Evolutionary conservation across 2,888 invertebrate genomes (phyloP).

Genomic region (Diabrotica balteata): DNA sequence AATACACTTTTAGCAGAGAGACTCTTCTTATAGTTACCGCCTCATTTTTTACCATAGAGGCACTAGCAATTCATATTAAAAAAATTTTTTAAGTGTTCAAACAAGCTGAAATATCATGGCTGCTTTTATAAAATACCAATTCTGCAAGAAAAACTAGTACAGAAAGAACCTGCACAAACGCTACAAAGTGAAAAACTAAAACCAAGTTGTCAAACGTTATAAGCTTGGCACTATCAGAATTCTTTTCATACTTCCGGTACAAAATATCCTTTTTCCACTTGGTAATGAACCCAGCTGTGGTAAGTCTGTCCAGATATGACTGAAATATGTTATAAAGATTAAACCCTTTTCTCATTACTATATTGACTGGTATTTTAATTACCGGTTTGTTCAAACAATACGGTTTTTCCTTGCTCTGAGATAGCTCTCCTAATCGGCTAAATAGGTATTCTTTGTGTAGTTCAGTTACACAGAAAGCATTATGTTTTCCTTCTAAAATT

Average conservation of each 20-base stretch:
- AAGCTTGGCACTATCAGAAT: too few species aligned
- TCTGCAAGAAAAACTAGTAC: too few species aligned
- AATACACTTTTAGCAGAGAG: too few species aligned
- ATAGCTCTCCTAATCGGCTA: slow-evolving; percentile 43
- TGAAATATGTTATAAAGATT: slow-evolving; percentile 48
- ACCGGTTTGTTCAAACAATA: slow-evolving; percentile 48
- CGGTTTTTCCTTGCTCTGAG: slow-evolving; percentile 41
- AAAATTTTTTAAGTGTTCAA: too few species aligned
- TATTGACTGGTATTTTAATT: slow-evolving; percentile 51
- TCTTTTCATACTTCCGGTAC: slow-evolving; percentile 11
- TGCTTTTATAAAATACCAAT: too few species aligned
- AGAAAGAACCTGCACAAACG: too few species aligned
- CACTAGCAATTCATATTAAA: too few species aligned
- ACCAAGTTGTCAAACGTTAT: too few species aligned
- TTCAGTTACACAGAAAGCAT: slow-evolving; percentile 47
- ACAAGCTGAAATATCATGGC: too few species aligned
- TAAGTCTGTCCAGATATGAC: slow-evolving; percentile 45
- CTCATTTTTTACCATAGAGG: too few species aligned
- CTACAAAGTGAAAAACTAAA: too few species aligned
- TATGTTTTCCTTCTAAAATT: slow-evolving; percentile 41
- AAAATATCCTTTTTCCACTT: slow-evolving; percentile 40
- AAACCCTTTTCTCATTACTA: slow-evolving; percentile 54
- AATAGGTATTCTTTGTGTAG: slow-evolving; percentile 48
- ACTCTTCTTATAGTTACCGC: too few species aligned
- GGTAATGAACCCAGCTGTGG: slow-evolving; percentile 45